Conservation (phyloP, 1,140 invertebrate species). For the Drosophila albomicans region DNA sequence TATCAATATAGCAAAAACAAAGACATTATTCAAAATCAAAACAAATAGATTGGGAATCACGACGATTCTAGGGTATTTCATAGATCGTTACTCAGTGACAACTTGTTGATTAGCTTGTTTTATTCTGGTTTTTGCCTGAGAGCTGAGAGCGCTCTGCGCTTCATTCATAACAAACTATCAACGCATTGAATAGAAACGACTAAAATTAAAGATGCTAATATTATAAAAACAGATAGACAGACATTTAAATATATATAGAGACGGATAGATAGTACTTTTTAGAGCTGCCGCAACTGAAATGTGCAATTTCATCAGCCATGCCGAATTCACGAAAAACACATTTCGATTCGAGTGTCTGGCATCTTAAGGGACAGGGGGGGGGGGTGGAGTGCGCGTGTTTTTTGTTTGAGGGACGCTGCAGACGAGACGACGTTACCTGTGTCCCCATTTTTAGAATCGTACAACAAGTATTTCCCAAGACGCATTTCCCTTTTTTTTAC, state of each 20-base stretch:
- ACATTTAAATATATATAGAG: constrained; percentile 2
- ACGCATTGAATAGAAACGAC: constrained; percentile 49
- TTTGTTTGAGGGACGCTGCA: neutral
- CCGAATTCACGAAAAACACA: constrained; percentile 46
- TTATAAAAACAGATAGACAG: constrained; percentile 13
- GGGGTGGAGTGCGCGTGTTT: neutral
- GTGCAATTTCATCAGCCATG: constrained; percentile 76
- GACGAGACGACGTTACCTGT: constrained; percentile 12
- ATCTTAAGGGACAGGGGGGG: neutral
- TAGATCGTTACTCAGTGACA: neutral
- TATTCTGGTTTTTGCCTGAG: constrained; percentile 7
- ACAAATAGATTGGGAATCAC: too few relatives aligned
- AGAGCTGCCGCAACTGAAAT: constrained; percentile 51
- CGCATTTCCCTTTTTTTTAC: constrained; percentile 59
- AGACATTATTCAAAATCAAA: neutral
- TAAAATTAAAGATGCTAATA: constrained; percentile 44
- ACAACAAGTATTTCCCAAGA: constrained; percentile 50
- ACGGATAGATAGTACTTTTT: constrained; percentile 14
- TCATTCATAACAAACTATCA: constrained; percentile 74
- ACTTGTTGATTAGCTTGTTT: constrained; percentile 9
- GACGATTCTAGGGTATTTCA: constrained; percentile 2
- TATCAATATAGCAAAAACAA: neutral
- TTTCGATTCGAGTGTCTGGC: constrained; percentile 32
- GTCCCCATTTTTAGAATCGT: constrained; percentile 7
- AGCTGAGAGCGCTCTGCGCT: constrained; percentile 5